Evolutionary conservation across 2,888 invertebrate genomes (phyloP).

Genomic region (Dolichopus griseipennis): DNA sequence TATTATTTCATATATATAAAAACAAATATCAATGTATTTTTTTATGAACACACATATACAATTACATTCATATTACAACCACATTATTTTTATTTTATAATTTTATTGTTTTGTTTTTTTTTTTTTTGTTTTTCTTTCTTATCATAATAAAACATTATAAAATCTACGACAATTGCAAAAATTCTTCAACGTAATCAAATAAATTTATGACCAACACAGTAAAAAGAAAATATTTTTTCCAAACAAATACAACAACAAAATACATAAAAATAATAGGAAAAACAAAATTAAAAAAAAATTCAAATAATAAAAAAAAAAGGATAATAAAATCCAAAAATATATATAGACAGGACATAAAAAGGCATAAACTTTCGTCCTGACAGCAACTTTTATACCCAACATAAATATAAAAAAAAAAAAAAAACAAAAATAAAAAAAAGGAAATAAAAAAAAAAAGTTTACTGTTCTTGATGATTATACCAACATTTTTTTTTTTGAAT

Average conservation of each 20-base stretch:
- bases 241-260: neutral
- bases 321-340: neutral
- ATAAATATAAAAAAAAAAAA: conserved; percentile 37
- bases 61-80: neutral
- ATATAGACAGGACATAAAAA: conserved; percentile 24
- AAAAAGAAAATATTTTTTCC: conserved; percentile 2
- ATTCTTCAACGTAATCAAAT: neutral
- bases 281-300: neutral
- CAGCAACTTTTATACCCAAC: conserved; percentile 36
- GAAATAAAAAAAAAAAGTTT: neutral
- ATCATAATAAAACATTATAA: neutral
- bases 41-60: neutral
- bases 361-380: conserved; percentile 36
- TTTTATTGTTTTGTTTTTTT: neutral
- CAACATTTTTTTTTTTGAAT: conserved; percentile 11
- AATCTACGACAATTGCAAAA: conserved; percentile 6
- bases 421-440: neutral
- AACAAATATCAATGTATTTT: too few species aligned
- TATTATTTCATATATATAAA: too few species aligned
- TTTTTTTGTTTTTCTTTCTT: neutral
- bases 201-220: conserved; percentile 9
- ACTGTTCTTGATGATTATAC: too few species aligned
- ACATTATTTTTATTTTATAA: neutral
- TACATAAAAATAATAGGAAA: neutral
- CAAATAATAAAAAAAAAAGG: conserved; percentile 8